These are phyloP conservation scores for Stomatorhinus walkeri DNA, from an alignment of 2,797 vertebrate species.

Conservation along the genomic window DNA sequence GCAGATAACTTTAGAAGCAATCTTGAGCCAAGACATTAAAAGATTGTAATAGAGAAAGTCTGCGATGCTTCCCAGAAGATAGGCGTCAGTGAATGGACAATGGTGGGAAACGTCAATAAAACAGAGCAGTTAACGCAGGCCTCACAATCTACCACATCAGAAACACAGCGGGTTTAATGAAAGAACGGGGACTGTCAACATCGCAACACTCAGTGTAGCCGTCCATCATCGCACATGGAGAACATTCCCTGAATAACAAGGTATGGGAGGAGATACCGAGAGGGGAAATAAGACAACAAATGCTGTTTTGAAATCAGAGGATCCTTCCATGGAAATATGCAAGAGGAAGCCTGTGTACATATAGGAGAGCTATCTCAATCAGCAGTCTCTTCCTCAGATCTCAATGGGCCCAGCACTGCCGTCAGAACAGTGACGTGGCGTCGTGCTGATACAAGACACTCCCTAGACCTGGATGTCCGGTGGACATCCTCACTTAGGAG, in stretches of 20 bases:
- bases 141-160: background rate
- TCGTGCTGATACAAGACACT: background rate
- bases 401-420: background rate
- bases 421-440: constrained; percentile 3
- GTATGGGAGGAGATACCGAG: background rate
- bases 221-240: background rate
- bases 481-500: constrained; percentile 7
- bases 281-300: background rate
- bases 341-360: constrained; percentile 18
- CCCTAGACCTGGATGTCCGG: constrained; percentile 13
- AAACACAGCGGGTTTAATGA: background rate
- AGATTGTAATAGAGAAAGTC: constrained; percentile 12
- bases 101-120: constrained; percentile 18
- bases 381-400: constrained; percentile 29
- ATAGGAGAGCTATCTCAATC: constrained; percentile 14
- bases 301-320: constrained; percentile 11
- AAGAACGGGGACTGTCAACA: background rate
- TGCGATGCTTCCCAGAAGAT: constrained; percentile 21
- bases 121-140: background rate
- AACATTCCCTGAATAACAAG: background rate
- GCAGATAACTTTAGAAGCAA: background rate
- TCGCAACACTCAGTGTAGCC: background rate
- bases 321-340: constrained; percentile 21
- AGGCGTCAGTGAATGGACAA: constrained; percentile 13
- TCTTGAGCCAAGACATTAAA: constrained; percentile 12